A percentile compares a stretch with the other conserved stretches of the same genome.
These are phyloP conservation scores for Lasioglossum pauxillum DNA, from an alignment of 2,888 invertebrate species.

Conservation along the genomic window DNA sequence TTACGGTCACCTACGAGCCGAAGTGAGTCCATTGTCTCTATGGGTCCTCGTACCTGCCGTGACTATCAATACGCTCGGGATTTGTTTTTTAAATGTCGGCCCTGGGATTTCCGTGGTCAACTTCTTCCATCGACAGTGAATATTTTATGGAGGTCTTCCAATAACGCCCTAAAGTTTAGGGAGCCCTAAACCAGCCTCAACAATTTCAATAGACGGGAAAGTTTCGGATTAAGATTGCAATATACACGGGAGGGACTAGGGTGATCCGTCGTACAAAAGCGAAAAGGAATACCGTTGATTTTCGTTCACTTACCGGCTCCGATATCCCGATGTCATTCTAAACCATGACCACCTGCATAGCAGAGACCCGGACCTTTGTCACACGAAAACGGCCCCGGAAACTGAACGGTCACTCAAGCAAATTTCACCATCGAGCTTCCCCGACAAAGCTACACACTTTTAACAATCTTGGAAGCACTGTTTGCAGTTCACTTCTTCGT, in stretches of 20 bases:
- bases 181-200: background rate
- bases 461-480: constrained; percentile 22
- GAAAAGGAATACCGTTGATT: background rate
- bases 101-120: constrained; percentile 31
- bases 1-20: constrained; percentile 42
- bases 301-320: constrained; percentile 62
- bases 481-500: background rate
- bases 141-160: background rate
- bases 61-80: constrained; percentile 50
- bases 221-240: background rate
- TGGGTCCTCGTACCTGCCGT: constrained; percentile 41
- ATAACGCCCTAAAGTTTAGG: background rate
- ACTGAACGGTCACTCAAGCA: constrained; percentile 34
- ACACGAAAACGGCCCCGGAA: background rate
- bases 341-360: constrained; percentile 20
- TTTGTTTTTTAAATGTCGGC: constrained; percentile 57
- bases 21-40: constrained; percentile 49
- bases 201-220: background rate
- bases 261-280: background rate
- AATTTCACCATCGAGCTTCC: constrained; percentile 12
- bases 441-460: constrained; percentile 20
- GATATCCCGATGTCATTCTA: constrained; percentile 64
- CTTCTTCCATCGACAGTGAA: constrained; percentile 28
- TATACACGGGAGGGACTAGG: background rate
- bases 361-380: background rate